Percentiles rank a stretch among this genome's conserved stretches.
Evolutionary conservation across 2,113 vertebrate genomes (phyloP).

Genomic region (Thamnophis sirtalis): DNA sequence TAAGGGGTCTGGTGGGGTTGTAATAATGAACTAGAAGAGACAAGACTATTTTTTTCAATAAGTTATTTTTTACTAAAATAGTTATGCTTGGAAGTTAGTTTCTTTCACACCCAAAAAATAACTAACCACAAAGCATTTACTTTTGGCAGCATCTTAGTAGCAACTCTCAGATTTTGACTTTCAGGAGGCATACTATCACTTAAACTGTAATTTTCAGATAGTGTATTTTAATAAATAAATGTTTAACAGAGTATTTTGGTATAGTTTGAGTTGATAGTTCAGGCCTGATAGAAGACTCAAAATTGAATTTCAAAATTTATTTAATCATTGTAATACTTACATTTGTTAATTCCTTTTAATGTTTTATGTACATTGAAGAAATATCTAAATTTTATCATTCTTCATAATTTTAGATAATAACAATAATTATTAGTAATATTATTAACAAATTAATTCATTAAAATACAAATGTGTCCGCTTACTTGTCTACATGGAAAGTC

Average conservation of each 20-base stretch:
- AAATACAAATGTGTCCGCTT: not conserved
- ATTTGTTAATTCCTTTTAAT: not conserved
- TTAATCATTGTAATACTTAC: not conserved
- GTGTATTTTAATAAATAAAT: not conserved
- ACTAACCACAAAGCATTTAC: not conserved
- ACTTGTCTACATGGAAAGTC: not conserved
- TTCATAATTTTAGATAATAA: slow-evolving; percentile 15
- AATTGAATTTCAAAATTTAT: not conserved
- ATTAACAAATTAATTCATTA: slow-evolving; percentile 11
- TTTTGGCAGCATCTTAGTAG: not conserved
- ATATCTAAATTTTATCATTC: slow-evolving; percentile 22
- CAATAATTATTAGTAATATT: too few species aligned
- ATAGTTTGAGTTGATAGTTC: not conserved
- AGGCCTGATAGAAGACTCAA: not conserved
- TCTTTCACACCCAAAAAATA: not conserved
- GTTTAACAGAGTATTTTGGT: not conserved
- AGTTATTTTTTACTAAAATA: not conserved
- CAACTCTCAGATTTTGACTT: not conserved
- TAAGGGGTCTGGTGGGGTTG: not conserved
- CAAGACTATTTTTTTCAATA: not conserved
- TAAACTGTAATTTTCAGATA: not conserved
- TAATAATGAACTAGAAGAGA: not conserved
- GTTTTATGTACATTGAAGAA: slow-evolving; percentile 8
- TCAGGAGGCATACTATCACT: not conserved
- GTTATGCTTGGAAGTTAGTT: not conserved